Conservation (phyloP, 1,140 invertebrate genomes). For the Ctenoplectra terminalis region DNA sequence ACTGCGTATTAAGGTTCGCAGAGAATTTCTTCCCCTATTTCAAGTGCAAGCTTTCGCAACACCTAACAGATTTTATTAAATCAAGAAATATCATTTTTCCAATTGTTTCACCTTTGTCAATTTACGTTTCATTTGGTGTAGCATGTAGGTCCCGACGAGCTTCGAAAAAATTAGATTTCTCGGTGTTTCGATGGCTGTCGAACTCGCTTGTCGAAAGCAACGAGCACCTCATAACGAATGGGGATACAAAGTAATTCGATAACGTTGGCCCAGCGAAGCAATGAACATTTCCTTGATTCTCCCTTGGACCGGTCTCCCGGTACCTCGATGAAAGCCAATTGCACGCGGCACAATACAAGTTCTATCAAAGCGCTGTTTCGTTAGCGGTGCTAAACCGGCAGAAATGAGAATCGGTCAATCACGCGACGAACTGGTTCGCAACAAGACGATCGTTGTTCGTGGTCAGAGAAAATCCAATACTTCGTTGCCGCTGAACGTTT, state of each 20-base stretch:
- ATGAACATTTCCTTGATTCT: constrained; percentile 20
- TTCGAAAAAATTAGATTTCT: background rate
- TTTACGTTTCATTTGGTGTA: no score
- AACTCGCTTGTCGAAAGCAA: background rate
- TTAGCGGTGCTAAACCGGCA: background rate
- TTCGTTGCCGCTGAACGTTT: constrained; percentile 17
- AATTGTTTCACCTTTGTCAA: no score
- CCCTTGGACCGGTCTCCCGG: background rate
- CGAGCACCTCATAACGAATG: background rate
- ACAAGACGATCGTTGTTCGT: background rate
- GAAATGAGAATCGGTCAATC: background rate
- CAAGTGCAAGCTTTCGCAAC: no score
- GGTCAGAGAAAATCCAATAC: constrained; percentile 37
- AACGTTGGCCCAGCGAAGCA: background rate
- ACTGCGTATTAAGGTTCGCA: no score
- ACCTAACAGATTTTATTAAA: no score
- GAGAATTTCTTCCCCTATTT: no score
- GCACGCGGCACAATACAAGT: constrained; percentile 16
- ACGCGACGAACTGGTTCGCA: background rate
- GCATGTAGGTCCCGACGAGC: no score
- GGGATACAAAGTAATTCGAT: constrained; percentile 23
- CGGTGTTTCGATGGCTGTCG: no score
- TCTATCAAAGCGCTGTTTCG: constrained; percentile 2
- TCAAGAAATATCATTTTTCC: no score
- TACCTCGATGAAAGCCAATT: constrained; percentile 15